Conservation (phyloP, 2,888 invertebrate species). For the Polietes domitor region DNA sequence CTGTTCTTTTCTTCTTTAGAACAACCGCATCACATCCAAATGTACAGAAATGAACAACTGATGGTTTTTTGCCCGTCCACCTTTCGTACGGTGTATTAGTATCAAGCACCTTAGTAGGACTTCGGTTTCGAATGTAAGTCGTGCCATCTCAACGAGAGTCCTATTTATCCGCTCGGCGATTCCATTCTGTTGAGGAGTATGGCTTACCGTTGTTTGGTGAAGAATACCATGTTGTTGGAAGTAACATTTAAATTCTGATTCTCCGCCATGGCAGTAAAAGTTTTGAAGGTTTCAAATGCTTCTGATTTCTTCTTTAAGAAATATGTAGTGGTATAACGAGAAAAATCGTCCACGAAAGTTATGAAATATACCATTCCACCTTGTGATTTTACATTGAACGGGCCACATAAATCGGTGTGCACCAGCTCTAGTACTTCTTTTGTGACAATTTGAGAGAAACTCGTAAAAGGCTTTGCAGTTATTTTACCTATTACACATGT, state of each 20-base stretch:
- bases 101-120: slow-evolving; percentile 56
- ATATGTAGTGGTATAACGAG: slow-evolving; percentile 45
- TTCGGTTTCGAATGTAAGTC: slow-evolving; percentile 66
- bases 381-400: slow-evolving; percentile 40
- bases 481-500: slow-evolving; percentile 50
- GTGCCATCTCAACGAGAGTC: slow-evolving; percentile 67
- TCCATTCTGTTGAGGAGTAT: slow-evolving; percentile 68
- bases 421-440: background rate
- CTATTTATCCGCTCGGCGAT: no score
- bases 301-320: slow-evolving; percentile 52
- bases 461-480: slow-evolving; percentile 18
- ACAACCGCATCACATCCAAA: no score
- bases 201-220: slow-evolving; percentile 62
- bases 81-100: no score
- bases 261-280: slow-evolving; percentile 53
- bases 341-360: slow-evolving; percentile 27
- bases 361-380: slow-evolving; percentile 21
- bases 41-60: slow-evolving; percentile 17
- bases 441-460: background rate
- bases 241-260: slow-evolving; percentile 25
- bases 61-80: slow-evolving; percentile 15
- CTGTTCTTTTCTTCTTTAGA: no score
- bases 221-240: slow-evolving; percentile 24
- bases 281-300: slow-evolving; percentile 43
- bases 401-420: slow-evolving; percentile 36